phyloP scores from a whole-genome alignment of 2,797 vertebrate genomes.

The Chromis chromis region DNA sequence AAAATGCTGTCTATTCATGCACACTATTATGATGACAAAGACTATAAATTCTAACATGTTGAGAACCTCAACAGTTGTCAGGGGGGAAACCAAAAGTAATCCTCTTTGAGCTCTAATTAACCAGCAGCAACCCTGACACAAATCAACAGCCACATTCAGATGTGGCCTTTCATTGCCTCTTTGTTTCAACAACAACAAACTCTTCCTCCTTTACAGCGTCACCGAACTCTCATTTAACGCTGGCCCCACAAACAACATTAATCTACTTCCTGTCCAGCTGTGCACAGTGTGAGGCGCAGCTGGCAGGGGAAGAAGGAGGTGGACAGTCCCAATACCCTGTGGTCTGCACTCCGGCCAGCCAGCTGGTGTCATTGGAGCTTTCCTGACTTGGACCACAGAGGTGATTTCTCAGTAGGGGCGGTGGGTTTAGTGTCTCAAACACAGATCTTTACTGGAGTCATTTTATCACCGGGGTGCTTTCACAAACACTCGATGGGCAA shows the following conservation, averaged over 20 bases:
- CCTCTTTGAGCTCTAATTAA: conserved; percentile 49
- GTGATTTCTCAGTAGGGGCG: conserved; percentile 66
- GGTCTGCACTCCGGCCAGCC: conserved; percentile 53
- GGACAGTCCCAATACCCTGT: conserved; percentile 48
- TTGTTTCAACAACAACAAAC: conserved; percentile 60
- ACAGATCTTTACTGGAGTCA: conserved; percentile 55
- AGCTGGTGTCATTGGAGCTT: conserved; percentile 77
- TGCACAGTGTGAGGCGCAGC: conserved; percentile 70
- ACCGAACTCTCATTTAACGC: conserved; percentile 70
- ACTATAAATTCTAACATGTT: background rate
- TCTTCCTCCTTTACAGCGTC: conserved; percentile 56
- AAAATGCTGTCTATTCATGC: conserved; percentile 35
- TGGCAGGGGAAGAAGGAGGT: conserved; percentile 61
- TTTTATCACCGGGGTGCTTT: conserved; percentile 67
- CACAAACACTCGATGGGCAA: conserved; percentile 35
- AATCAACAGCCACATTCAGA: conserved; percentile 45
- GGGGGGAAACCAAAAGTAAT: conserved; percentile 19
- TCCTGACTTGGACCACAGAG: conserved; percentile 60
- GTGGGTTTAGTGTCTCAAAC: conserved; percentile 62
- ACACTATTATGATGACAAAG: conserved; percentile 1
- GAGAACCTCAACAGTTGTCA: conserved; percentile 13
- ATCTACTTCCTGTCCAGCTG: conserved; percentile 78
- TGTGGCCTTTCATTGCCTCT: conserved; percentile 50
- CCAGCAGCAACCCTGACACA: conserved; percentile 35
- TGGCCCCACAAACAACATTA: conserved; percentile 67